phyloP scores from a whole-genome alignment of 2,113 vertebrate species.

The Brachypteracias leptosomus region DNA sequence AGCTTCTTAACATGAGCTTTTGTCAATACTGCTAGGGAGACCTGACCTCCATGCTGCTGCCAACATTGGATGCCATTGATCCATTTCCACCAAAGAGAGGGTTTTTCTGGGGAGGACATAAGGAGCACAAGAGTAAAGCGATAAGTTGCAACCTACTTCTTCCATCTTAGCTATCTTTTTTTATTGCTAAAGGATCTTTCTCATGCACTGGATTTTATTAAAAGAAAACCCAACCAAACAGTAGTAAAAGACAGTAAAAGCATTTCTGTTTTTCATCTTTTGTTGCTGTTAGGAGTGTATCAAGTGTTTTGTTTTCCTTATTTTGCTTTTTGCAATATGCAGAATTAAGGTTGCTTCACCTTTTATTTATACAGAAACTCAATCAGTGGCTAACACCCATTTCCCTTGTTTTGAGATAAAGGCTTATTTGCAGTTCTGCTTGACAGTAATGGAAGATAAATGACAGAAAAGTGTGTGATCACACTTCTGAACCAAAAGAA shows the following conservation, averaged over 20 bases:
- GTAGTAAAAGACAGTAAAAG: not conserved
- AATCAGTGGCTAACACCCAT: not conserved
- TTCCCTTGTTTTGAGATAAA: not conserved
- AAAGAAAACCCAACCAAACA: not conserved
- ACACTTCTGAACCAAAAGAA: rapidly evolving
- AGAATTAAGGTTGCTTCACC: not conserved
- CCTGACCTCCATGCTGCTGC: not conserved
- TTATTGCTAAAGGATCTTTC: not conserved
- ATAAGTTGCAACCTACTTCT: not conserved
- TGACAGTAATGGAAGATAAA: not conserved
- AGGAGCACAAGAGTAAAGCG: not conserved
- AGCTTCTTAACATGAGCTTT: not conserved
- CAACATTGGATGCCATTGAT: not conserved
- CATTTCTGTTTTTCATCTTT: not conserved
- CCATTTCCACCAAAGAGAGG: not conserved
- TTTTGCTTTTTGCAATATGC: not conserved
- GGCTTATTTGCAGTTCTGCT: not conserved
- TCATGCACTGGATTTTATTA: not conserved
- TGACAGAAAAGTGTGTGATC: not conserved
- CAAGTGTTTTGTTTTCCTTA: not conserved
- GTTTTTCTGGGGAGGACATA: not conserved
- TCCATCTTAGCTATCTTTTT: not conserved
- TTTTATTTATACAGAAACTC: not conserved
- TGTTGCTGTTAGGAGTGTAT: not conserved
- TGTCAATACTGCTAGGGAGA: not conserved